Conservation (phyloP, 2,888 invertebrate species). For the Cryptocephalus primarius region DNA sequence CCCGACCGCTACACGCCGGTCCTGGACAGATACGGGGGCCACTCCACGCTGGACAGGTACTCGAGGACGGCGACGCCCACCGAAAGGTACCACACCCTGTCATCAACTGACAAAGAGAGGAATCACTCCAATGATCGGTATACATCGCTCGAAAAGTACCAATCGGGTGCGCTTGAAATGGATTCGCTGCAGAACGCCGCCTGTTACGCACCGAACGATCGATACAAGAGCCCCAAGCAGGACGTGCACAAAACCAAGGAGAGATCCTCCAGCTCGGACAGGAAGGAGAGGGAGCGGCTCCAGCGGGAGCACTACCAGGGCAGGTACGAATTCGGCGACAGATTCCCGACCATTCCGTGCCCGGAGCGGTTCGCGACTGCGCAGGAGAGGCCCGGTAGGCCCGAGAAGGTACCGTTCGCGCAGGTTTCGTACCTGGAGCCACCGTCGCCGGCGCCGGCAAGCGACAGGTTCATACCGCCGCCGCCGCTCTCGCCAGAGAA, state of each 20-base stretch:
- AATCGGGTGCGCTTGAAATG: slow-evolving; percentile 23
- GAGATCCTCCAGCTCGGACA: slow-evolving; percentile 21
- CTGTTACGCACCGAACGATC: slow-evolving; percentile 27
- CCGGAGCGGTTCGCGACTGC: slow-evolving; percentile 34
- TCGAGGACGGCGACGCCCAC: slow-evolving; percentile 31
- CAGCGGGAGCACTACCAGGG: slow-evolving; percentile 17
- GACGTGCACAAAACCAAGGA: slow-evolving; percentile 22
- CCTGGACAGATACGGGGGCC: slow-evolving; percentile 30
- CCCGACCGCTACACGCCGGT: slow-evolving; percentile 26
- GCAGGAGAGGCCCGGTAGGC: slow-evolving; percentile 21
- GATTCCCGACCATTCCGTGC: slow-evolving; percentile 32
- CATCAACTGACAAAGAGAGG: slow-evolving; percentile 37
- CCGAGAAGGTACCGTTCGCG: slow-evolving; percentile 22
- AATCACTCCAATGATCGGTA: slow-evolving; percentile 32
- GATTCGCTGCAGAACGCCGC: slow-evolving; percentile 8
- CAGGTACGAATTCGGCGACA: slow-evolving; percentile 15
- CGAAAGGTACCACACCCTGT: slow-evolving; percentile 32
- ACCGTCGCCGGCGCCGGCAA: slow-evolving; percentile 46
- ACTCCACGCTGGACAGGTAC: slow-evolving; percentile 25
- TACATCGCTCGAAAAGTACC: slow-evolving; percentile 24
- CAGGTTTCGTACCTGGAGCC: slow-evolving; percentile 42
- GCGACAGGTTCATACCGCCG: slow-evolving; percentile 41
- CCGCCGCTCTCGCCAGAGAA: slow-evolving; percentile 45
- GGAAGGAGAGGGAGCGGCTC: slow-evolving; percentile 19
- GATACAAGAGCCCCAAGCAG: slow-evolving; percentile 23